Conservation (phyloP, 2,888 invertebrate species). For the Campaea margaritaria region DNA sequence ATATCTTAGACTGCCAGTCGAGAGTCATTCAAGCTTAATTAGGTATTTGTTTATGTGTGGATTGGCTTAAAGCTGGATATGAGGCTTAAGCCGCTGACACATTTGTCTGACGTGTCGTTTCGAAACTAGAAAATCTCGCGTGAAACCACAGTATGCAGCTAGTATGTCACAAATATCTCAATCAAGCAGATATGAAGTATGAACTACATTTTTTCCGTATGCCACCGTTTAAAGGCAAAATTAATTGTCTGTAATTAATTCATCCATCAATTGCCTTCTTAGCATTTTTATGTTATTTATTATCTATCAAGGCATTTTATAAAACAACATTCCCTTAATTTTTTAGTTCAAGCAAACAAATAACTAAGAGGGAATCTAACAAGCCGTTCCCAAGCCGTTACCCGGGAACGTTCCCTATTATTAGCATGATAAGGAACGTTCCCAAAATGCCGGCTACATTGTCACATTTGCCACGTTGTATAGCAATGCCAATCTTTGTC, state of each 20-base stretch:
- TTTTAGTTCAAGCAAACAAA: too few species aligned
- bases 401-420: too few species aligned
- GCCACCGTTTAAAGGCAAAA: slow-evolving; percentile 12
- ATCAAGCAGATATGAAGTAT: slow-evolving; percentile 6
- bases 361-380: too few species aligned
- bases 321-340: not conserved
- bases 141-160: too few species aligned
- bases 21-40: slow-evolving; percentile 41
- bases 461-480: too few species aligned
- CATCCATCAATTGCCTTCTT: not conserved
- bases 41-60: slow-evolving; percentile 24
- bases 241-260: not conserved
- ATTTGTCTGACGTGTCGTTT: too few species aligned
- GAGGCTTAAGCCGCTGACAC: too few species aligned
- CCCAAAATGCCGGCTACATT: too few species aligned
- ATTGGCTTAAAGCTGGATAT: slow-evolving; percentile 19
- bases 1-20: slow-evolving; percentile 65
- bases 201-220: slow-evolving; percentile 7
- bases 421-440: too few species aligned
- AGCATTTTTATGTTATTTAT: slow-evolving; percentile 23
- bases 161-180: not conserved
- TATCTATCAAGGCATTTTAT: slow-evolving; percentile 17
- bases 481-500: too few species aligned
- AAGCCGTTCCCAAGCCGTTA: too few species aligned
- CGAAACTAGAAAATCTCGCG: too few species aligned